Evolutionary conservation across 1,140 invertebrate genomes (phyloP).

Genomic region (Uloborus diversus): DNA sequence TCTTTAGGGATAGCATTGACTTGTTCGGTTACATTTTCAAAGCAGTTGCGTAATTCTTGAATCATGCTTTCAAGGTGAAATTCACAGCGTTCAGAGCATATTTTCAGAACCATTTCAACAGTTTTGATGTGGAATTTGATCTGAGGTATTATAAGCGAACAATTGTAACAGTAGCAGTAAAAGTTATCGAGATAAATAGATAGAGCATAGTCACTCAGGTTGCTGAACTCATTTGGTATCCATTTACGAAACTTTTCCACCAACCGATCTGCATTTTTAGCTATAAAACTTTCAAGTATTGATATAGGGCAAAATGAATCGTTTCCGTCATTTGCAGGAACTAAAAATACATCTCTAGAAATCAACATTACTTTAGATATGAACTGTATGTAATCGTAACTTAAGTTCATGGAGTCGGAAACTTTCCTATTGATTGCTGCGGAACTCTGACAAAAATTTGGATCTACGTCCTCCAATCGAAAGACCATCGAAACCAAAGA

Average conservation of each 20-base stretch:
- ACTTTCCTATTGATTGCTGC: too few relatives aligned
- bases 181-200: slow-evolving; percentile 2
- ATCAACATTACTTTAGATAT: background rate
- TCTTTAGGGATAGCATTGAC: background rate
- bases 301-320: background rate
- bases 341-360: background rate
- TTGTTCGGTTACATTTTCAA: background rate
- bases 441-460: too few relatives aligned
- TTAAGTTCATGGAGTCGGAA: background rate
- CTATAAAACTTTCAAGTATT: background rate
- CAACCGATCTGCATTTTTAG: background rate
- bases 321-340: background rate
- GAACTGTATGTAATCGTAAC: background rate
- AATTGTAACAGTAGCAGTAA: background rate
- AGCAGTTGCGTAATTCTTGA: background rate
- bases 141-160: background rate
- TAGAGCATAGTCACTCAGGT: background rate
- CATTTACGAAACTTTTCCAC: background rate
- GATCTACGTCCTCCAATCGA: too few relatives aligned
- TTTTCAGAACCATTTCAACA: background rate
- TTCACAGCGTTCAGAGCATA: slow-evolving; percentile 6
- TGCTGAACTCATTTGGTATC: background rate
- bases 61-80: slow-evolving; percentile 15
- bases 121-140: background rate
- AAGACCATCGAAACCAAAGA: too few relatives aligned